Conservation (phyloP, 2,797 vertebrate genomes). For the Pelodytes ibericus region DNA sequence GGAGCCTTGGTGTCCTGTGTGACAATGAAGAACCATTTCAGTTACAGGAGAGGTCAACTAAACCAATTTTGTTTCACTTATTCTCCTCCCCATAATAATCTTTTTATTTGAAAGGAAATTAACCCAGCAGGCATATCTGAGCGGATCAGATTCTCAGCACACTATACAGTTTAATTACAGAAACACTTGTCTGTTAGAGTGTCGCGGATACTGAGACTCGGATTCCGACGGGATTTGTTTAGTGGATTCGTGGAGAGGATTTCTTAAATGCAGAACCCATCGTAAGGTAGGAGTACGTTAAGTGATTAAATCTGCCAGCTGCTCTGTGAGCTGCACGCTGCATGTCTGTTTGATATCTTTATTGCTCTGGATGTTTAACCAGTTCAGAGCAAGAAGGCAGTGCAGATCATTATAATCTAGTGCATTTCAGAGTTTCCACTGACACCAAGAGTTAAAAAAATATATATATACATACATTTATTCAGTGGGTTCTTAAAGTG, state of each 20-base stretch:
- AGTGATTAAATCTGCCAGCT: background rate
- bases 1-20: slow-evolving; percentile 18
- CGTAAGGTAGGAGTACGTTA: slow-evolving; percentile 16
- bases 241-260: background rate
- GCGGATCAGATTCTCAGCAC: slow-evolving; percentile 18
- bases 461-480: too few relatives aligned
- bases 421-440: background rate
- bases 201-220: background rate
- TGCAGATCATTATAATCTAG: background rate
- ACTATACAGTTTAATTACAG: slow-evolving; percentile 40
- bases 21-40: slow-evolving; percentile 47
- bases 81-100: slow-evolving; percentile 38
- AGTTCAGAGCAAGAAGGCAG: background rate
- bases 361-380: background rate
- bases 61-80: slow-evolving; percentile 47
- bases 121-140: slow-evolving; percentile 22
- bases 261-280: slow-evolving; percentile 13
- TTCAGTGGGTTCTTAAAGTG: too few relatives aligned
- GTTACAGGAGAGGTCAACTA: slow-evolving; percentile 44
- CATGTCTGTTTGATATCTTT: slow-evolving; percentile 1
- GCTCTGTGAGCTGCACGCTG: background rate
- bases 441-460: background rate
- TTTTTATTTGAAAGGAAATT: slow-evolving; percentile 46
- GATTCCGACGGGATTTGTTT: background rate
- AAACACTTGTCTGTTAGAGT: slow-evolving; percentile 31